Percentiles rank a stretch among this genome's conserved stretches.
phyloP scores from a whole-genome alignment of 2,797 vertebrate genomes.

The Melanotaenia trifasciata region DNA sequence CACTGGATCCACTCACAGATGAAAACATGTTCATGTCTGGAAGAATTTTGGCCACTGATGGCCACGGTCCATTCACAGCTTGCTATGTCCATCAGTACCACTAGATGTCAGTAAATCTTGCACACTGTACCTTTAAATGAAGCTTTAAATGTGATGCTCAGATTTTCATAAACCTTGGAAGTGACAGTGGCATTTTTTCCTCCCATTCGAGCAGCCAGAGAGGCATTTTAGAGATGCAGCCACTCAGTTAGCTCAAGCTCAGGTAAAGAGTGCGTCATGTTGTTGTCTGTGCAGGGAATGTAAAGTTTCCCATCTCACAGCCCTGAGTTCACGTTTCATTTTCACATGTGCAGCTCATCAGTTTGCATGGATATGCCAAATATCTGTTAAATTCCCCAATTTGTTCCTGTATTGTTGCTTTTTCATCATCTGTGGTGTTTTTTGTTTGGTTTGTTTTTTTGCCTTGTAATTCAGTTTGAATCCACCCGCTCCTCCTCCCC shows the following conservation, averaged over 20 bases:
- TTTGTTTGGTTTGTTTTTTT: conserved; percentile 52
- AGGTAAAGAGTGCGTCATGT: conserved; percentile 63
- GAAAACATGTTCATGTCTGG: too few species aligned
- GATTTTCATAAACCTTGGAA: not conserved
- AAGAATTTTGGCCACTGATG: too few species aligned
- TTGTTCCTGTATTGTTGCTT: not conserved
- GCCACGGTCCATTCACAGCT: too few species aligned
- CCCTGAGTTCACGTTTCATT: conserved; percentile 3
- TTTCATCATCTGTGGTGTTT: conserved; percentile 71
- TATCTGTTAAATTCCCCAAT: conserved; percentile 4
- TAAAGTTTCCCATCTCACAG: not conserved
- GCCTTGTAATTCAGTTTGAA: conserved; percentile 91
- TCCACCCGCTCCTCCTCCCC: conserved; percentile 93
- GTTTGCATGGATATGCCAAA: not conserved
- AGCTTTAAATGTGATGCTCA: too few species aligned
- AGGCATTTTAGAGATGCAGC: conserved; percentile 55
- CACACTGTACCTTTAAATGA: too few species aligned
- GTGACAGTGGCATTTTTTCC: conserved; percentile 17
- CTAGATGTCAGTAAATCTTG: too few species aligned
- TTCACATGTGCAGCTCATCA: not conserved
- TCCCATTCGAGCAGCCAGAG: conserved; percentile 44
- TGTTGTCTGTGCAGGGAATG: conserved; percentile 30
- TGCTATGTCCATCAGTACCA: too few species aligned
- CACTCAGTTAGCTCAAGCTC: conserved; percentile 56
- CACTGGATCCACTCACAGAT: too few species aligned